phyloP scores from a whole-genome alignment of 2,797 vertebrate species.

The Silurus lanzhouensis region DNA sequence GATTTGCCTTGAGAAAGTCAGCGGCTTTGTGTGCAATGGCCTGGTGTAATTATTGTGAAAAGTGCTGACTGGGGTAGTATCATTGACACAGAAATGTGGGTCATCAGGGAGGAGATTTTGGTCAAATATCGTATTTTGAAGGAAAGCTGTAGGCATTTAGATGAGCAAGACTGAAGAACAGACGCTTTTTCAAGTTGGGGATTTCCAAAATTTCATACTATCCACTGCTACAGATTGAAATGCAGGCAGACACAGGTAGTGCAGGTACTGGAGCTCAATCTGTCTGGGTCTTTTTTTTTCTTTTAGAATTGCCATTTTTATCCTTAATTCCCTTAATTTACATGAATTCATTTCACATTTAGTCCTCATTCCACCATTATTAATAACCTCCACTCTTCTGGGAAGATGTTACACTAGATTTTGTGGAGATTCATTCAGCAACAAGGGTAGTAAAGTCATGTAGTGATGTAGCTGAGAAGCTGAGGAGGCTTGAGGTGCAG shows the following conservation, averaged over 20 bases:
- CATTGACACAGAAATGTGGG: slow-evolving; percentile 1
- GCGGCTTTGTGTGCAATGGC: neutral
- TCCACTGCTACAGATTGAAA: neutral
- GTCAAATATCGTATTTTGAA: neutral
- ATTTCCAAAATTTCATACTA: neutral
- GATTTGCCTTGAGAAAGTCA: neutral
- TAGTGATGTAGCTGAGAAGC: too few relatives aligned
- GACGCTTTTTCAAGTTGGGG: neutral
- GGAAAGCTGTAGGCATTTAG: neutral
- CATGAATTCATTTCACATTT: too few relatives aligned
- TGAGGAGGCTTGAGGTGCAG: too few relatives aligned
- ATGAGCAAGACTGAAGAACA: neutral
- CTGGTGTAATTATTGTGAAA: slow-evolving; percentile 9
- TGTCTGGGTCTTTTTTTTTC: neutral
- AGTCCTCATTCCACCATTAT: too few relatives aligned
- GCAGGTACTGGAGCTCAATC: too few relatives aligned
- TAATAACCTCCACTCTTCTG: too few relatives aligned
- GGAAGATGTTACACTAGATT: too few relatives aligned
- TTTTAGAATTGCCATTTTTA: neutral
- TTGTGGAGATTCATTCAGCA: too few relatives aligned
- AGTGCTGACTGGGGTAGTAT: neutral
- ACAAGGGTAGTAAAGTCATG: too few relatives aligned
- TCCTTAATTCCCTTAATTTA: neutral
- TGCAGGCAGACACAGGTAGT: neutral
- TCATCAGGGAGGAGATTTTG: neutral